A percentile compares a stretch with the other conserved stretches of the same genome.
Conservation (phyloP, 2,797 vertebrate species). For the Fratercula arctica region DNA sequence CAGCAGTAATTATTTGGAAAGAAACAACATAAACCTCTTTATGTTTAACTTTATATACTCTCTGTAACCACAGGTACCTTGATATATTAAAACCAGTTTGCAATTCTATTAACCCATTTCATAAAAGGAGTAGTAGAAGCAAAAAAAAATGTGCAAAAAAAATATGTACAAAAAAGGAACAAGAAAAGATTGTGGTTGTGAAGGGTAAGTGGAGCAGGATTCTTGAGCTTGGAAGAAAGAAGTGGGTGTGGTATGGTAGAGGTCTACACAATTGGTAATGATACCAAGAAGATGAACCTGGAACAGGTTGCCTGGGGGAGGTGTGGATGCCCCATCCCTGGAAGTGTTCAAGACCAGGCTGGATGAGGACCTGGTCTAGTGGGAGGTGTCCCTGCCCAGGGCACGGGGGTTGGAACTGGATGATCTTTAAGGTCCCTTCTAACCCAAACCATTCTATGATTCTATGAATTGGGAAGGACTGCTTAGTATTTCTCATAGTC, state of each 20-base stretch:
- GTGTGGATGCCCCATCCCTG: too few relatives aligned
- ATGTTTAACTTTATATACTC: not conserved
- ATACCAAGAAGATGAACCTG: not conserved
- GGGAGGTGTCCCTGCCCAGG: too few relatives aligned
- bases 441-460: too few relatives aligned
- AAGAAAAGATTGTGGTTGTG: not conserved
- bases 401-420: too few relatives aligned
- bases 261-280: not conserved
- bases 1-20: not conserved
- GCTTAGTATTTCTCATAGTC: not conserved
- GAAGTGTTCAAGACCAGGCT: too few relatives aligned
- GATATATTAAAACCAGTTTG: not conserved
- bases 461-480: not conserved
- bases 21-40: not conserved
- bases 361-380: too few relatives aligned
- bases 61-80: not conserved
- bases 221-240: not conserved
- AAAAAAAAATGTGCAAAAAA: fast-evolving
- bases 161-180: not conserved
- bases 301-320: too few relatives aligned
- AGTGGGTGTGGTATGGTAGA: not conserved
- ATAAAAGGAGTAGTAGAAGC: not conserved
- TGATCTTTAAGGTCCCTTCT: too few relatives aligned
- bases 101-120: not conserved
- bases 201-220: not conserved